Percentiles rank a stretch among this genome's conserved stretches.
Conservation (phyloP, 2,797 vertebrate species). For the Tenualosa thibaudeaui region DNA sequence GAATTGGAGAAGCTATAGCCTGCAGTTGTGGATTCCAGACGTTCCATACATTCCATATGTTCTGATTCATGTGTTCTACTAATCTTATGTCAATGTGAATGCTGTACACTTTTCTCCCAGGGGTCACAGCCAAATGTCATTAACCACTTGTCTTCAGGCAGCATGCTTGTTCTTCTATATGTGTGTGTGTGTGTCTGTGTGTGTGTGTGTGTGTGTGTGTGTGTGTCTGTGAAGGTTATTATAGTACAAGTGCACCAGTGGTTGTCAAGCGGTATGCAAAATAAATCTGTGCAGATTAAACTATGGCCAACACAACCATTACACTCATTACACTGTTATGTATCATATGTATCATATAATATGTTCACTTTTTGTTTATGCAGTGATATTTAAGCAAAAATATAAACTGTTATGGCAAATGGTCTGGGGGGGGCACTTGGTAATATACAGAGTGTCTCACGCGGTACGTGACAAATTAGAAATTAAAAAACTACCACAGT, state of each 20-base stretch:
- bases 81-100: not conserved
- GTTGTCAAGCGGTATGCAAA: too few species aligned
- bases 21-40: not conserved
- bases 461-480: too few species aligned
- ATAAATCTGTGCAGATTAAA: too few species aligned
- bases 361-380: too few species aligned
- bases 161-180: not conserved
- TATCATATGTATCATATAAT: too few species aligned
- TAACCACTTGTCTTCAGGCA: not conserved
- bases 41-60: not conserved
- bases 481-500: too few species aligned
- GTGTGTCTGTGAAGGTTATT: not conserved
- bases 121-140: not conserved
- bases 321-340: too few species aligned
- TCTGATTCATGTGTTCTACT: not conserved
- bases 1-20: not conserved
- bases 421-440: too few species aligned
- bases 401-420: too few species aligned
- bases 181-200: not conserved
- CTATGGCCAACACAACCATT: too few species aligned
- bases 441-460: too few species aligned
- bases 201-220: slow-evolving; percentile 6
- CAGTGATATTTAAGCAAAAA: too few species aligned
- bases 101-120: not conserved
- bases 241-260: not conserved